These are phyloP conservation scores for Desmophyllum pertusum DNA, from an alignment of 92 coral and sea anemone genomes.

Conservation along the genomic window DNA sequence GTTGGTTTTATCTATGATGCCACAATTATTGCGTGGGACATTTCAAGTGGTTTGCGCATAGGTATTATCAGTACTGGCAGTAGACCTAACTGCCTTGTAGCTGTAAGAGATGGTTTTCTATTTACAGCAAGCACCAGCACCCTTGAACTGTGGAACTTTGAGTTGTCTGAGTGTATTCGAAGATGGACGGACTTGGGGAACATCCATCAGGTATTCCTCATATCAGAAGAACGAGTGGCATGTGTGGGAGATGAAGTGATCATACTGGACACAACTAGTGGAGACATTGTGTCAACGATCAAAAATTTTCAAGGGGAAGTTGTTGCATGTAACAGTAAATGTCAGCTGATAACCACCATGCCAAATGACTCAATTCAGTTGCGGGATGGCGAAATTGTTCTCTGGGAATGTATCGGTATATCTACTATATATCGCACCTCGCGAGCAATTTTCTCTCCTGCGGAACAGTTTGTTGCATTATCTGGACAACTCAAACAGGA, in stretches of 20 bases:
- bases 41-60: not conserved
- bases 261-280: conserved; percentile 17
- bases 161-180: conserved; percentile 22
- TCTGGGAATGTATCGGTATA: too few relatives aligned
- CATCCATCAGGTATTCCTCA: not conserved
- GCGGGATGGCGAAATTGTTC: not conserved
- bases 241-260: not conserved
- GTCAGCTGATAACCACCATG: not conserved
- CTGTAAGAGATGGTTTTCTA: conserved; percentile 27
- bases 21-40: not conserved
- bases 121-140: not conserved
- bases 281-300: not conserved
- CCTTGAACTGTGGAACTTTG: conserved; percentile 43
- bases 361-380: not conserved
- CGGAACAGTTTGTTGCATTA: not conserved
- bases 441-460: conserved; percentile 1
- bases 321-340: conserved; percentile 14
- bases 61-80: too few relatives aligned
- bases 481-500: too few relatives aligned
- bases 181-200: not conserved
- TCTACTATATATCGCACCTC: too few relatives aligned
- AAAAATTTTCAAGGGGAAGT: not conserved
- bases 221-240: conserved; percentile 31
- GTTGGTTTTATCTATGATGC: not conserved
- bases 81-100: too few relatives aligned